Evolutionary conservation across 2,888 invertebrate species (phyloP), one percentile per base, ranked within the genome.

Genomic region (Lobophora halterata): DNA sequence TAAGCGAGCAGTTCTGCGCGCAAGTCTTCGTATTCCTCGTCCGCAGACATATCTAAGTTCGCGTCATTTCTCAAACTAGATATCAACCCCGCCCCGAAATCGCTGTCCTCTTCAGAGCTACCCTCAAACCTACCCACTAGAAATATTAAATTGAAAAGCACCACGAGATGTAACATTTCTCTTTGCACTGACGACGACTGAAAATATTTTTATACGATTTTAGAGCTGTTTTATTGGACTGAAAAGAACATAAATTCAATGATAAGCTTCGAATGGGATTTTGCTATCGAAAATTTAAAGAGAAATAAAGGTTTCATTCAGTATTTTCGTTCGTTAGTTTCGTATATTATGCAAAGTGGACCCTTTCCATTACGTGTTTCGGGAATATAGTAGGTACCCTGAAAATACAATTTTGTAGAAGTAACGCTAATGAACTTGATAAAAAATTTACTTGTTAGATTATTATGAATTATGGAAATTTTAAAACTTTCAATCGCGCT

Each of bases 11-110:
- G 55, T 37, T 87, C 82, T 0, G 83, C 85, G 1, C 81, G 66
- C 7, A 87, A 61, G 48, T 87, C 85, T 36, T 87, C 86, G 42
- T 85, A 86, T 43, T 86, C 85, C 26, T 78, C 79, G 26, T 87
- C 86, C 9, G 44, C 55, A n/a, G 86, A 58, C 13, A 81, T 64
- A 52, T 82, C 85, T 43, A 79, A 56, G 51, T 80, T 80, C 2
- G 58, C 72, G 26, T 83, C 75, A 49, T 74, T 65, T 26, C 58
- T 69, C 46, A 85, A 58, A n/a, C 56, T 41, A 7, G 65, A 24
- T 35, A 80, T 51, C 18, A 83, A 47, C 3, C 49, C 45, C 1
- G 58, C 60, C 0, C 65, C 78, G 1, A 70, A 57, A 28, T 74
- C 71, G 5, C 16, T 20, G 19, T 43, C 54, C 1, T 30, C 56